phyloP scores from a whole-genome alignment of 2,888 invertebrate genomes.

The Epinotia brunnichana region DNA sequence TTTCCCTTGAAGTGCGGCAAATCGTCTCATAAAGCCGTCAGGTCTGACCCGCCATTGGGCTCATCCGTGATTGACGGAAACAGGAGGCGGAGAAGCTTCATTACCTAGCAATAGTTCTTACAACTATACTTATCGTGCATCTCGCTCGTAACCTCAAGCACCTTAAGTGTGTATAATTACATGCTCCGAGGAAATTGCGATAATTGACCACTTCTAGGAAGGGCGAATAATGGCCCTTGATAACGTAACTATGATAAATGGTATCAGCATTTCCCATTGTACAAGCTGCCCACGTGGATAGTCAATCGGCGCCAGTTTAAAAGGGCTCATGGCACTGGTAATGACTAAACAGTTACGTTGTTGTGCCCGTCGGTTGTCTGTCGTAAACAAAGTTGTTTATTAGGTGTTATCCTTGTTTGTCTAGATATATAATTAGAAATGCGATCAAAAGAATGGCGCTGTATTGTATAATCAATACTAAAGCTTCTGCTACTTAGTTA shows the following conservation, averaged over 20 bases:
- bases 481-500: no score
- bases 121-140: conserved; percentile 46
- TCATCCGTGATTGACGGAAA: conserved; percentile 4
- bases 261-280: conserved; percentile 64
- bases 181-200: conserved; percentile 69
- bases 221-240: conserved; percentile 64
- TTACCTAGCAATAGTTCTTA: conserved; percentile 12
- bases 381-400: conserved; percentile 31
- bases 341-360: background rate
- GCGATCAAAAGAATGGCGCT: background rate
- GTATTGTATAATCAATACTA: background rate
- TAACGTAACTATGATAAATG: conserved; percentile 70
- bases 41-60: background rate
- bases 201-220: conserved; percentile 72
- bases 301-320: background rate
- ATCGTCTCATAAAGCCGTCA: conserved; percentile 2
- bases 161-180: conserved; percentile 58
- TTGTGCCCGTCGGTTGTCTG: background rate
- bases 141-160: conserved; percentile 40
- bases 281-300: conserved; percentile 35
- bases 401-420: conserved; percentile 29
- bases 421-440: conserved; percentile 13
- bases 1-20: background rate
- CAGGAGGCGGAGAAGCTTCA: conserved; percentile 13
- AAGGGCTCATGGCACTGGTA: background rate